phyloP scores from a whole-genome alignment of 2,113 vertebrate genomes.

The Ageneiosus marmoratus region DNA sequence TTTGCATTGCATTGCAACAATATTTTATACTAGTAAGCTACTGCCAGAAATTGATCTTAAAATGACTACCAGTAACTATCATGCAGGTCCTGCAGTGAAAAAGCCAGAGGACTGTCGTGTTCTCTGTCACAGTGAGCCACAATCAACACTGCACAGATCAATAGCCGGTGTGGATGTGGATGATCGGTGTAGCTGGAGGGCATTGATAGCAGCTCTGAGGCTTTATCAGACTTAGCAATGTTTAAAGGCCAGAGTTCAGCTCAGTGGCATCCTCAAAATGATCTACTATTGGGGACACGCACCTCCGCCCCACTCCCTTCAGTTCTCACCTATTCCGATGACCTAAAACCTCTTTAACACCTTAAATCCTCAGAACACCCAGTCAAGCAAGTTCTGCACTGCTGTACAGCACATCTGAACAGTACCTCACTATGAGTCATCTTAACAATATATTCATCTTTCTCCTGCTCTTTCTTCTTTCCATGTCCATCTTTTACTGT shows the following conservation, averaged over 20 bases:
- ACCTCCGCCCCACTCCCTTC: conserved; percentile 26
- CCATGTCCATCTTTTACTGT: conserved; percentile 31
- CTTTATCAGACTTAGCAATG: conserved; percentile 76
- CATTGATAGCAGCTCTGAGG: conserved; percentile 75
- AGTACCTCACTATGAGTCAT: conserved; percentile 74
- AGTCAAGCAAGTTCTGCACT: conserved; percentile 29
- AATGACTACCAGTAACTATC: neutral
- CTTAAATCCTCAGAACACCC: conserved; percentile 28
- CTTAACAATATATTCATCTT: conserved; percentile 81
- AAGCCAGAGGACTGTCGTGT: neutral
- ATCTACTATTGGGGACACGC: conserved; percentile 20
- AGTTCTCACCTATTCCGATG: conserved; percentile 26
- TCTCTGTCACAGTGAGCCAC: conserved; percentile 70
- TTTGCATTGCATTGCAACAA: neutral
- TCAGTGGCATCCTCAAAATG: conserved; percentile 44
- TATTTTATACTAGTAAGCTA: neutral
- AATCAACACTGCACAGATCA: conserved; percentile 81
- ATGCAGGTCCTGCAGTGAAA: neutral
- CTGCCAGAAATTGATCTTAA: conserved; percentile 15
- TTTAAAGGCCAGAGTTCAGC: conserved; percentile 61
- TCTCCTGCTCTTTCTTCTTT: conserved; percentile 60
- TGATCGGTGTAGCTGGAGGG: conserved; percentile 66
- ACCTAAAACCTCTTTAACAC: conserved; percentile 39
- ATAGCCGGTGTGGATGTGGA: conserved; percentile 77
- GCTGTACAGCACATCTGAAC: conserved; percentile 73